Base-by-base conservation (phyloP, 1,140 invertebrate species). In the Trichoplusia ni region DNA sequence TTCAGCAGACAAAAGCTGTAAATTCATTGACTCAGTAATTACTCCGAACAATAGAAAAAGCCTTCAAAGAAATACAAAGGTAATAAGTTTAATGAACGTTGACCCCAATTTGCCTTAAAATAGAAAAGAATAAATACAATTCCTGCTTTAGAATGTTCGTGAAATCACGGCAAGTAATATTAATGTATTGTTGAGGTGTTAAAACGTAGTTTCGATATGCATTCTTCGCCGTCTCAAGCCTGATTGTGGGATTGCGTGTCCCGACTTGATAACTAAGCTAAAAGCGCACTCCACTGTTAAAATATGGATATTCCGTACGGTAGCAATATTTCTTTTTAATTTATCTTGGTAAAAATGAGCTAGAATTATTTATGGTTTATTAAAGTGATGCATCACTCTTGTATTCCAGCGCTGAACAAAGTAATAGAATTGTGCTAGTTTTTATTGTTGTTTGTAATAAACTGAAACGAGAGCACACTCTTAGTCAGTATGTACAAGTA, bases 181-280 rank as follows among this genome's bases (percentile, higher is more conserved):
- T 18, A 29, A 49, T 61, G 66, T 71, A 77, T 79, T 83, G 62
- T 73, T 51, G 69, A 81, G 79, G 81, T 84, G 77, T 64, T 83
- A 79, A 86, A 84, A 73, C 68, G 60, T 33, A 68, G 71, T 78
- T 79, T 80, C 77, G 82, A 83, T 85, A 75, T 81, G 84, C 84
- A 84, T 77, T 83, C 79, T 75, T 64, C 58, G 62, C 27, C 49
- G 71, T 59, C 58, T 40, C 64, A 63, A 40, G 47, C 40, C 63
- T 84, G 81, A 86, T 86, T 81, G 81, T 82, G 38, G 79, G 64
- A 80, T 86, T 77, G 84, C 84, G 82, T 86, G 84, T 72, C 53
- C 44, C 65, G 75, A 77, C 71, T 81, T 82, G 82, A 86, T 85
- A 81, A 82, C 77, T 68, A 73, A 79, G 74, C 70, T 77, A 72